Base-by-base conservation (phyloP, 2,888 invertebrate genomes). In the Cephus sareptanus region DNA sequence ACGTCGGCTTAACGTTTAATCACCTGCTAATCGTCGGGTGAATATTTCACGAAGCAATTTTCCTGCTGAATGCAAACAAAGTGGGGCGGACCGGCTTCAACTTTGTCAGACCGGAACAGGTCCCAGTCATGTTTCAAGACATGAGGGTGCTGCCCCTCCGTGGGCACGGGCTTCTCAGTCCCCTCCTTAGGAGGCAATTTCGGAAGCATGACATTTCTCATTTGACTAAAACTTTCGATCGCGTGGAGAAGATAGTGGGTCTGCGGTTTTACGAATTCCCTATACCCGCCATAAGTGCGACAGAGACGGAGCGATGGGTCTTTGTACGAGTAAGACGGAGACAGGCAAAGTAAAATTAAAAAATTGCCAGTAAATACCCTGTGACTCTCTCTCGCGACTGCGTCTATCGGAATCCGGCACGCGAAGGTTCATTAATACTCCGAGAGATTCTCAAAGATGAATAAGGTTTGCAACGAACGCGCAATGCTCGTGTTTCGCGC, bases 41-140 rank as follows among this genome's bases (percentile, higher is more conserved):
- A 87, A 89, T 89, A 88, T 88, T 89, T 88, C 82, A 89, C 84
- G 83, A 80, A 82, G 80, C 83, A 86, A 87, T 87, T 81, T 85
- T 81, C 84, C 77, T 74, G 69, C 40, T 79, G 83, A 85, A 81
- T 81, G 78, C 74, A 69, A 70, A 76, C 75, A 78, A 82, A 83
- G 69, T 13, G 33, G 13, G 15, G 34, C 74, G 23, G 11, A 9
- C 30, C 34, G 12, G n/a, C 33, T 31, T 31, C 12, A 23, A 23
- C 12, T 31, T 31, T 71, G 71, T 31, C 30, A 34, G 56, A 56
- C 56, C 56, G 56, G 23, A 56, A 56, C 56, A 23, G 4, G 56
- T 9, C 9, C 23, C 23, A 23, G 56, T 23, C 23, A 23, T 56
- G 23, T 56, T 56, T 56, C 23, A 23, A 9, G 56, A 56, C 23